Conservation (phyloP, 2,113 vertebrate genomes). For the Oryzias javanicus region DNA sequence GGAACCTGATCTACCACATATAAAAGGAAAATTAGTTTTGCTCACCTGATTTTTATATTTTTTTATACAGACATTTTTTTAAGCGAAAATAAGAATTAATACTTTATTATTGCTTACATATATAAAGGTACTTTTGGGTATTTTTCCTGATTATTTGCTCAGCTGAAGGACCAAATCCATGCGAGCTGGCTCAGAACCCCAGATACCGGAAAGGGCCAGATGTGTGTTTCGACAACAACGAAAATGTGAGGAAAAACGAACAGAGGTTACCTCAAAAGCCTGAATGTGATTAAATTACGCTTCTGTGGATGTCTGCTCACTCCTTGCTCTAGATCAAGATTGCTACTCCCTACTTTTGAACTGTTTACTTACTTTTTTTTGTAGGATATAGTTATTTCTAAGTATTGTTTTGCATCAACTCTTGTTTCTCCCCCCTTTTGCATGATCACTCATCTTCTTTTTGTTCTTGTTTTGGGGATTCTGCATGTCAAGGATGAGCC, state of each 20-base stretch:
- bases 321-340: too few species aligned
- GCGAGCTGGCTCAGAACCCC: conserved; percentile 91
- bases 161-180: conserved; percentile 95
- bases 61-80: too few species aligned
- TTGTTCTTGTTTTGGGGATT: conserved; percentile 35
- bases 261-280: conserved; percentile 13
- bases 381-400: too few species aligned
- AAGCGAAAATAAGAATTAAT: too few species aligned
- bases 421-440: conserved; percentile 7
- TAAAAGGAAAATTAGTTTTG: conserved; percentile 56
- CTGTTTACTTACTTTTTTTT: too few species aligned
- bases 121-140: too few species aligned
- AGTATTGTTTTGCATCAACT: too few species aligned
- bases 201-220: conserved; percentile 95
- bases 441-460: conserved; percentile 16
- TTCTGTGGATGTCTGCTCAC: conserved; percentile 29
- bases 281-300: conserved; percentile 31
- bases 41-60: background rate
- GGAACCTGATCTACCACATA: conserved; percentile 61
- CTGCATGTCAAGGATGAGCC: conserved; percentile 85
- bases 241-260: conserved; percentile 78
- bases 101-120: too few species aligned
- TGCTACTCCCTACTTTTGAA: too few species aligned
- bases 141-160: conserved; percentile 76
- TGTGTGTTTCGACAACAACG: conserved; percentile 93